A percentile compares a stretch with the other conserved stretches of the same genome.
Evolutionary conservation across 2,888 invertebrate species (phyloP).

Genomic region (Ophioninae sp.): DNA sequence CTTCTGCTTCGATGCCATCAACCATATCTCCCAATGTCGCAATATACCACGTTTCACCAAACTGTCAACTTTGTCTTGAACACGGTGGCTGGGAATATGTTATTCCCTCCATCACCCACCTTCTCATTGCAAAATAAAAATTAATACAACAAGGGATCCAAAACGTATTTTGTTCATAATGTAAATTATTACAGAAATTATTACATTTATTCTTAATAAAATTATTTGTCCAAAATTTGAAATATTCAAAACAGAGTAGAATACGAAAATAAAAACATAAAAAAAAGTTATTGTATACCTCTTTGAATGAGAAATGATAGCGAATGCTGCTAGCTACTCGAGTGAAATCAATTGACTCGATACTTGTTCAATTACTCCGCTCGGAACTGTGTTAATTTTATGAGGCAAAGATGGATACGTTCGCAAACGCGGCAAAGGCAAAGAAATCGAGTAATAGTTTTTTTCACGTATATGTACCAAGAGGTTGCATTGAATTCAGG

Average conservation of each 20-base stretch:
- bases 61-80: constrained; percentile 52
- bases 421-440: background rate
- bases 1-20: constrained; percentile 8
- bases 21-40: constrained; percentile 4
- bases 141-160: background rate
- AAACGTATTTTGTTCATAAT: background rate
- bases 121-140: background rate
- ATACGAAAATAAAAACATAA: background rate
- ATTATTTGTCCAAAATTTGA: background rate
- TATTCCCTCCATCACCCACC: background rate
- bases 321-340: background rate
- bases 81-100: background rate
- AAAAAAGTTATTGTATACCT: background rate
- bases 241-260: background rate
- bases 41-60: constrained; percentile 46
- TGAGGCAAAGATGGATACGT: background rate
- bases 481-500: background rate
- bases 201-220: background rate
- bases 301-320: background rate
- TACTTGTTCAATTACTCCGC: background rate
- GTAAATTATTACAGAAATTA: background rate
- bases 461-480: background rate
- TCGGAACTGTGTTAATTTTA: background rate
- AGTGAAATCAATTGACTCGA: background rate
- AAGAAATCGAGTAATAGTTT: background rate